Percentiles rank a stretch among this genome's conserved stretches.
These are phyloP conservation scores for Darevskia mixta DNA, from an alignment of 2,797 vertebrate species.

Conservation along the genomic window DNA sequence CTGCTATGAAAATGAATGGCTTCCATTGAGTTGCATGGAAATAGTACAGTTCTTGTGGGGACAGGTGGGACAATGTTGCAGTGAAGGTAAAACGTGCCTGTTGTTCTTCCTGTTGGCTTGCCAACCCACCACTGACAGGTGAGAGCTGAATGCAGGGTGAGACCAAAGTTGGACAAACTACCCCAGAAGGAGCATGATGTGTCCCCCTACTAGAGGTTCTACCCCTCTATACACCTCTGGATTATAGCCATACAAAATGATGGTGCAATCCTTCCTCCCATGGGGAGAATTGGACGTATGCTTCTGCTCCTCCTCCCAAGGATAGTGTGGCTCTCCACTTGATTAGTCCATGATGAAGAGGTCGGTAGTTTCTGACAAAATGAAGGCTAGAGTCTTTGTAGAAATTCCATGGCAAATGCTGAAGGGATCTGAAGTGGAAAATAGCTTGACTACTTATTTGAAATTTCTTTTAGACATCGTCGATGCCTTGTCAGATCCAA, in stretches of 20 bases:
- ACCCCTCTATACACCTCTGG: neutral
- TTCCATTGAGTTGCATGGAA: neutral
- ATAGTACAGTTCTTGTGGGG: too few relatives aligned
- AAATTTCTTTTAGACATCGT: slow-evolving; percentile 87
- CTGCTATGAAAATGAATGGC: neutral
- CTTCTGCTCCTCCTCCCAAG: neutral
- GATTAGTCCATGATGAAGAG: neutral
- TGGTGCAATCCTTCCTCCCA: neutral
- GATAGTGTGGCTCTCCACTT: neutral
- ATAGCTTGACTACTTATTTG: slow-evolving; percentile 1
- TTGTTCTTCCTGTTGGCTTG: neutral
- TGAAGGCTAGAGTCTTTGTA: neutral
- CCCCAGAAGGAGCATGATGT: too few relatives aligned
- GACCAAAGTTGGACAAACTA: too few relatives aligned
- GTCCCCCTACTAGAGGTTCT: too few relatives aligned
- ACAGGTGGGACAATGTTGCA: neutral
- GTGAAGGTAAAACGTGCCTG: neutral
- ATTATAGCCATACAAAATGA: neutral
- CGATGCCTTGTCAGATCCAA: slow-evolving; percentile 97
- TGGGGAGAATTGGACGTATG: neutral
- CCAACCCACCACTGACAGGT: too few relatives aligned
- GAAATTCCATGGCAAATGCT: neutral
- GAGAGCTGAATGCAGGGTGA: too few relatives aligned
- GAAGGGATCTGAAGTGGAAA: slow-evolving; percentile 7
- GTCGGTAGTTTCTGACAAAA: neutral